Evolutionary conservation across 2,888 invertebrate species (phyloP).

Genomic region (Tetanocera ferruginea): DNA sequence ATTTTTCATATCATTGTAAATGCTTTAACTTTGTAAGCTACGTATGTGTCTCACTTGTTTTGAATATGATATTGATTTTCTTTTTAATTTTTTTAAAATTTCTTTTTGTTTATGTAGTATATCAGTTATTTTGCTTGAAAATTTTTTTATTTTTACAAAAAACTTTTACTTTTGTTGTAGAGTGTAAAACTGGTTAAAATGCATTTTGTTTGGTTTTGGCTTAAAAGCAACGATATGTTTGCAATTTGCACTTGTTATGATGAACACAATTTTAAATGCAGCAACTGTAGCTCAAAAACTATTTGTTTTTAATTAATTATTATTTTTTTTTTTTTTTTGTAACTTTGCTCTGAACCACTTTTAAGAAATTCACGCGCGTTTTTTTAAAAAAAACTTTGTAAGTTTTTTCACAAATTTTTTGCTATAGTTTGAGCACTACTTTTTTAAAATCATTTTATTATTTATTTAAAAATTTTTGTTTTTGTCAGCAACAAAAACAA

Average conservation of each 20-base stretch:
- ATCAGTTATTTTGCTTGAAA: neutral
- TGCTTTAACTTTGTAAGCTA: neutral
- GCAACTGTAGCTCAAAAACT: neutral
- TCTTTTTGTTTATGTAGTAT: neutral
- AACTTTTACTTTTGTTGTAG: neutral
- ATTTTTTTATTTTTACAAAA: neutral
- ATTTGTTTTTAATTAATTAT: neutral
- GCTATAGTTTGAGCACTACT: neutral
- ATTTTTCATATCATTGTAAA: neutral
- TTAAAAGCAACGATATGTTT: constrained; percentile 27
- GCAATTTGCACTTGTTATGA: neutral
- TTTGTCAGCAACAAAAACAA: neutral
- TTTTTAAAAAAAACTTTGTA: neutral
- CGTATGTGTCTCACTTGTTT: neutral
- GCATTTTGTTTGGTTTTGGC: neutral
- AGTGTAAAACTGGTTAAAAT: constrained; percentile 16
- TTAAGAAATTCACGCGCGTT: neutral
- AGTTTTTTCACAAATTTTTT: neutral
- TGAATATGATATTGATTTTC: neutral
- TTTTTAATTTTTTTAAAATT: neutral
- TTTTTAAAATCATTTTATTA: neutral
- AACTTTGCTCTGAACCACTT: neutral
- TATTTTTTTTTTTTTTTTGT: neutral
- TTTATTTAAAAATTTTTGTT: neutral
- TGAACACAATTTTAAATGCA: constrained; percentile 20